These are phyloP conservation scores for Telmatochromis brachygnathus DNA, from an alignment of 2,113 vertebrate species.

Conservation along the genomic window DNA sequence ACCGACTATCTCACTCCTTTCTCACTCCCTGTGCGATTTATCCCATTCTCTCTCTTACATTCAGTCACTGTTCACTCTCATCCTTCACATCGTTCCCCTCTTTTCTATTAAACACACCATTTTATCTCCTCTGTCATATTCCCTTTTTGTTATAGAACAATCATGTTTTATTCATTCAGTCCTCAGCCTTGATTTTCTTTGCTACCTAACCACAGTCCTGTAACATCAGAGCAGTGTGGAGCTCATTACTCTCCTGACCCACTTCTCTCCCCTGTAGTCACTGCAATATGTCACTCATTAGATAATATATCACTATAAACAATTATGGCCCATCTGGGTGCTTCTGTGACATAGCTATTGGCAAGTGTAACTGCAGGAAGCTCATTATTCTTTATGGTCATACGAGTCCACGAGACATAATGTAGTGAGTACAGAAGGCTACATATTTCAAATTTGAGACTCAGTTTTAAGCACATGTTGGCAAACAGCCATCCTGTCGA, in stretches of 20 bases:
- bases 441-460: neutral
- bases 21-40: neutral
- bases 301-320: conserved; percentile 11
- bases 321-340: neutral
- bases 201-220: conserved; percentile 28
- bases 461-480: neutral
- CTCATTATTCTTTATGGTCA: neutral
- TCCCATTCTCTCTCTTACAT: neutral
- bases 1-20: conserved; percentile 18
- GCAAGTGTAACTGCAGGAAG: neutral
- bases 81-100: neutral
- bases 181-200: conserved; percentile 31
- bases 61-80: conserved; percentile 16
- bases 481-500: neutral
- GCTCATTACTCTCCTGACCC: conserved; percentile 32
- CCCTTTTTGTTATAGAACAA: conserved; percentile 31
- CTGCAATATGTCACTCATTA: conserved; percentile 33
- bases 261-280: conserved; percentile 22
- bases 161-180: conserved; percentile 58
- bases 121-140: neutral
- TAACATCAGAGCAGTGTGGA: neutral
- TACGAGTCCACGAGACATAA: neutral
- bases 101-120: neutral
- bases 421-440: neutral
- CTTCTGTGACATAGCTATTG: neutral